Base-by-base conservation (phyloP, 2,888 invertebrate species). In the Baccha elongata region DNA sequence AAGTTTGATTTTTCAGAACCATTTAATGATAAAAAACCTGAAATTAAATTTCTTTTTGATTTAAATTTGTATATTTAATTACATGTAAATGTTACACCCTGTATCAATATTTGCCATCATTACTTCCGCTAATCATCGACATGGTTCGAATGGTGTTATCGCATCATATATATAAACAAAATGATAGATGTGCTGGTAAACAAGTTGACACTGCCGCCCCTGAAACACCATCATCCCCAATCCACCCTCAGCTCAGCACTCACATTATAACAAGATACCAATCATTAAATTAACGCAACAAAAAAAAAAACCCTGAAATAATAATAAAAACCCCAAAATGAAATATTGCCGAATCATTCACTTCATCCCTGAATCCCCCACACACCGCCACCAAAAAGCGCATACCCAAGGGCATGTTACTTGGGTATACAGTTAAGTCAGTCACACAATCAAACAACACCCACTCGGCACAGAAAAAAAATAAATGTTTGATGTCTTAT, bases 281-380 rank as follows among this genome's bases (percentile, higher is more conserved):
- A 81, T 81, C 81, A 81, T 81, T 76, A 81, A 81, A 81, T 81
- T 81, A 81, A 81, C 81, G 76, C 60, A 76, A 76, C 76, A 76
- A 32, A 32, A 26, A 32, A 26, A 35, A 71, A 68, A 81, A 72
- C 71, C 65, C 76, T 71, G 76, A 76, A 81, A 81, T 81, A 76
- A 81, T 81, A 81, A 81, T 76, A 76, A 81, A 79, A 81, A 62
- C 50, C 67, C 67, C 53, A 65, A 76, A 76, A 81, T 81, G 76
- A 76, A 81, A 81, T 81, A 81, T 81, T 76, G 81, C 76, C 76
- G 76, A 81, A 81, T 81, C 81, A 81, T 81, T 81, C 71, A 81
- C 75, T 75, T 75, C 65, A 21, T 62, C 55, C 65, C 37, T 21
- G 13, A 60, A n/a, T 15, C 44, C 44, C 10, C 10, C 17, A 3